Evolutionary conservation across 92 coral and sea anemone species (phyloP), one percentile per base, ranked within the genome.

Genomic region (Micromussa lordhowensis): DNA sequence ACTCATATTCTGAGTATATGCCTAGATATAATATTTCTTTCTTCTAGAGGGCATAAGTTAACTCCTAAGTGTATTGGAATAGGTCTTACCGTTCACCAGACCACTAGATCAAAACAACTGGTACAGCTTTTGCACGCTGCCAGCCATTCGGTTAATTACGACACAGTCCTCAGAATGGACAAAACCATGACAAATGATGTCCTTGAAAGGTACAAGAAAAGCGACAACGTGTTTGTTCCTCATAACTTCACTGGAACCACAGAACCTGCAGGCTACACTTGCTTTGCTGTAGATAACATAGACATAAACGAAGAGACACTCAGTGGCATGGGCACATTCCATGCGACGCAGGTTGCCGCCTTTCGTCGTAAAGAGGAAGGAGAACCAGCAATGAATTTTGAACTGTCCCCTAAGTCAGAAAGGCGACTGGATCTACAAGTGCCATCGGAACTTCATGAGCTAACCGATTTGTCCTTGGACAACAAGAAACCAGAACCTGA

Each of bases 71-170:
- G 91, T 73, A 29, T 94, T 86, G 94, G 96, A 6, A 12, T 92
- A 18, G 96, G 94, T 11, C 93, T 92, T 15, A 92, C 97, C 55
- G 57, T 94, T 55, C 97, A 94, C 76, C 97, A 94, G 70, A 95
- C 96, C 31, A 94, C 95, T 24, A 44, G 95, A 5, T 94, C 96
- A 28, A 91, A 90, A 89, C 82, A 94, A 72, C 93, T 94, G 32
- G 86, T 94, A 18, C 87, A 94, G 34, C 88, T 91, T 55, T 57
- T 94, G n/a, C 89, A 88, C 57, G 79, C 96, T 12, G 93, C 93
- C 18, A 93, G 92, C 0, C 93, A 90, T 36, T 66, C 91, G 2
- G 86, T 90, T 3, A 90, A 82, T 54, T 93, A 93, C 34, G 96
- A 93, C 14, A 81, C 94, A 14, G 82, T 85, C 2, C 92, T 93